A percentile compares a stretch with the other conserved stretches of the same genome.
phyloP scores from a whole-genome alignment of 1,140 invertebrate species.

The Prorops nasuta region DNA sequence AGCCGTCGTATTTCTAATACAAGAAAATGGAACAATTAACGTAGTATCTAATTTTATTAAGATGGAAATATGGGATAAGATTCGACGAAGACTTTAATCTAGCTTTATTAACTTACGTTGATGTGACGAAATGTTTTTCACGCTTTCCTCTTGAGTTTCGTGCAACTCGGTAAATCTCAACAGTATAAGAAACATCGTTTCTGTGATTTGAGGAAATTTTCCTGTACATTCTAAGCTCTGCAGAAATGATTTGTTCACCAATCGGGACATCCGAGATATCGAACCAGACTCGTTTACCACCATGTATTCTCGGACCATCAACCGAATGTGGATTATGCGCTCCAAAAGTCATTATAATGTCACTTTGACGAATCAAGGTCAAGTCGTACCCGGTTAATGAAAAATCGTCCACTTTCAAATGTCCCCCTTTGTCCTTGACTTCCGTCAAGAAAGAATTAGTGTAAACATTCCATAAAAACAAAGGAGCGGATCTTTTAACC shows the following conservation, averaged over 20 bases:
- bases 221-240: conserved; percentile 79
- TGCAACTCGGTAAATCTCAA: conserved; percentile 19
- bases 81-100: not conserved
- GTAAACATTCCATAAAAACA: conserved; percentile 82
- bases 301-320: conserved; percentile 63
- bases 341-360: conserved; percentile 86
- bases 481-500: conserved; percentile 72
- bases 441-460: conserved; percentile 65
- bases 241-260: conserved; percentile 72
- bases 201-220: conserved; percentile 12
- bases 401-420: conserved; percentile 53
- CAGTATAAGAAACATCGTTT: conserved; percentile 10
- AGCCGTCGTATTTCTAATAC: conserved; percentile 55
- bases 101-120: conserved; percentile 1
- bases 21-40: conserved; percentile 18
- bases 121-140: conserved; percentile 60
- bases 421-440: not conserved
- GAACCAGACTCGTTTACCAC: conserved; percentile 82
- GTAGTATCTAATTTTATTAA: not conserved
- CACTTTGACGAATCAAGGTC: conserved; percentile 74
- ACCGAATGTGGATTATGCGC: conserved; percentile 59
- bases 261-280: conserved; percentile 75
- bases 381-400: conserved; percentile 70
- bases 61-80: not conserved
- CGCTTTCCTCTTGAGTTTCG: conserved; percentile 34